These are phyloP conservation scores for Drosophila quinaria DNA, from an alignment of 2,888 invertebrate genomes.

Conservation along the genomic window DNA sequence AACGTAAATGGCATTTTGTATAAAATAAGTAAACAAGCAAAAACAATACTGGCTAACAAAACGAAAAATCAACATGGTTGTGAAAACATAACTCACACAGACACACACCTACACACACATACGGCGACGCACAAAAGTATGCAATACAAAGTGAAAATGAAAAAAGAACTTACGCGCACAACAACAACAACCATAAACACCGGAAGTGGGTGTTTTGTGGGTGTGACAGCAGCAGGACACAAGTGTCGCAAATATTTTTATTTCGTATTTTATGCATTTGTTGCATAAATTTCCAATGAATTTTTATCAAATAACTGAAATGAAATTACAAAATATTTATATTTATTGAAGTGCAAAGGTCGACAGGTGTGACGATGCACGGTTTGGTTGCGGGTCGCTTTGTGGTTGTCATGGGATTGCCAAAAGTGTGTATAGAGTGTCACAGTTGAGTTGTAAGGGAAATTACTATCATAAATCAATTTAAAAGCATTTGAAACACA, in stretches of 20 bases:
- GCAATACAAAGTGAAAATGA: slow-evolving; percentile 42
- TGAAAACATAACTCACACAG: slow-evolving; percentile 47
- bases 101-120: slow-evolving; percentile 17
- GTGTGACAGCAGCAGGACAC: slow-evolving; percentile 5
- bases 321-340: slow-evolving; percentile 31
- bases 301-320: slow-evolving; percentile 13
- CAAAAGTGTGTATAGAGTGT: slow-evolving; percentile 8
- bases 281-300: slow-evolving; percentile 55
- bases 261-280: slow-evolving; percentile 55
- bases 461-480: slow-evolving; percentile 67
- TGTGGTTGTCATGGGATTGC: slow-evolving; percentile 22
- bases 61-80: slow-evolving; percentile 68
- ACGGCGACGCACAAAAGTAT: slow-evolving; percentile 44
- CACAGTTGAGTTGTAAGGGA: slow-evolving; percentile 33
- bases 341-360: slow-evolving; percentile 31
- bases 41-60: slow-evolving; percentile 51
- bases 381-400: not conserved
- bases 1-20: slow-evolving; percentile 58
- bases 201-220: slow-evolving; percentile 13
- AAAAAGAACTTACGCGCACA: slow-evolving; percentile 20
- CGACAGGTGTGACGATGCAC: slow-evolving; percentile 17
- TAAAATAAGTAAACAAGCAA: slow-evolving; percentile 54
- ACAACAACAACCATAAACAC: slow-evolving; percentile 19
- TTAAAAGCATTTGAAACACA: slow-evolving; percentile 53
- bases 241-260: slow-evolving; percentile 27